Base-by-base conservation (phyloP, 2,797 vertebrate genomes). In the Crocidura indochinensis region DNA sequence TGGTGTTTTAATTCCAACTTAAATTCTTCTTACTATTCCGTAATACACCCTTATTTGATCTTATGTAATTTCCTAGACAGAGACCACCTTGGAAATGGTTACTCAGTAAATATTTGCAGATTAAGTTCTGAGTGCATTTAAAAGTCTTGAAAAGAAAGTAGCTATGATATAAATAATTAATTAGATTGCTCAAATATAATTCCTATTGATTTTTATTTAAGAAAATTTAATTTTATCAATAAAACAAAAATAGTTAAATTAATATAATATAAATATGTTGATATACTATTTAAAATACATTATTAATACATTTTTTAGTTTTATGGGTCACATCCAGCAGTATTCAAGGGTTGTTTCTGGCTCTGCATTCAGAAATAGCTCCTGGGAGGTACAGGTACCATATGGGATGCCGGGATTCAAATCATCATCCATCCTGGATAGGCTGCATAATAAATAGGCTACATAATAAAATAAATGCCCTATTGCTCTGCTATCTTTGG, bases 41-140 rank as follows among this genome's bases (percentile, higher is more conserved):
- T 27, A 56, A 22, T 76, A 49, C 11, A 56, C 81, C 44, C 87
- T 87, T 62, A 49, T 74, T 74, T 79, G 65, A 20, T 81, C 53
- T 83, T 49, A 71, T 10, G 11, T 81, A 22, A 10, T 31, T 56
- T 64, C 67, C 44, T 53, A 87, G 38, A 72, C 77, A 75, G 17
- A 53, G 74, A n/a, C 84, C 71, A 88, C 53, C 67, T 87, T 38
- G 38, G 38, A 38, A 38, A 38, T 38, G 38, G 5, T 38, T 38
- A 38, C 38, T 38, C 38, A 38, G 38, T 38, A 38, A 38, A 38
- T 38, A 38, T 84, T 78, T 62, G 24, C 83, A 27, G 46, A 53
- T 86, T 78, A 78, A 88, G 77, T 56, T 72, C 80, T 72, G 77
- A 92, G 31, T 72, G 51, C 31, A 49, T n/a, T 85, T 62, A 92